Evolutionary conservation across 2,888 invertebrate genomes (phyloP).

Genomic region (Lasioglossum villosulum): DNA sequence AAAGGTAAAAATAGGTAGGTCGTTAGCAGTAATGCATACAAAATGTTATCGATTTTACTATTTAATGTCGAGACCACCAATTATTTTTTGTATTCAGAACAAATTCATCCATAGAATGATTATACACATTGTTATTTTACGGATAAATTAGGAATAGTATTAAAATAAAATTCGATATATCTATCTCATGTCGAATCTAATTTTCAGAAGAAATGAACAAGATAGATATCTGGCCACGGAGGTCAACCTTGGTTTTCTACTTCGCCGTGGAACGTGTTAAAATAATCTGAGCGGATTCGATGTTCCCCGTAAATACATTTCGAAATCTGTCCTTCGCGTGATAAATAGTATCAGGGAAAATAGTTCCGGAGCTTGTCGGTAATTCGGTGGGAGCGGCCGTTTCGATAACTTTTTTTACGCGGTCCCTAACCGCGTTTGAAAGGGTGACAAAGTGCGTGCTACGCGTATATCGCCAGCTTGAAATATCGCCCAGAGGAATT

Average conservation of each 20-base stretch:
- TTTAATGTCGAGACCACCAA: too few species aligned
- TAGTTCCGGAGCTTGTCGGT: slow-evolving; percentile 47
- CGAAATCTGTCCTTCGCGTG: slow-evolving; percentile 52
- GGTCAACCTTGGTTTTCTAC: neutral
- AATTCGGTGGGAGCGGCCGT: slow-evolving; percentile 48
- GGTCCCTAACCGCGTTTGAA: slow-evolving; percentile 45
- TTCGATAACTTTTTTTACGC: slow-evolving; percentile 55
- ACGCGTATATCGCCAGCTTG: slow-evolving; percentile 45
- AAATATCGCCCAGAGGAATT: slow-evolving; percentile 60
- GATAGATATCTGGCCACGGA: neutral
- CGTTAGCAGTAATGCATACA: too few species aligned
- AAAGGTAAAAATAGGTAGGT: too few species aligned
- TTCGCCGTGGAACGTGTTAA: neutral
- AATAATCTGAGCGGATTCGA: slow-evolving; percentile 24
- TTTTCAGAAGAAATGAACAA: neutral
- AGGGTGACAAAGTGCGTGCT: slow-evolving; percentile 60
- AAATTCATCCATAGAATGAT: too few species aligned
- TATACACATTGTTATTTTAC: too few species aligned
- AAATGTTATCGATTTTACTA: too few species aligned
- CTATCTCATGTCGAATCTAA: too few species aligned
- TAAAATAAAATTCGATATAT: too few species aligned
- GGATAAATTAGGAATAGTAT: too few species aligned
- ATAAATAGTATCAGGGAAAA: slow-evolving; percentile 53
- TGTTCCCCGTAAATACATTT: slow-evolving; percentile 15
- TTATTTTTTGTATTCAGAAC: too few species aligned